Percentiles rank a stretch among this genome's conserved stretches.
phyloP scores from a whole-genome alignment of 2,797 vertebrate species.

The Erethizon dorsatum region DNA sequence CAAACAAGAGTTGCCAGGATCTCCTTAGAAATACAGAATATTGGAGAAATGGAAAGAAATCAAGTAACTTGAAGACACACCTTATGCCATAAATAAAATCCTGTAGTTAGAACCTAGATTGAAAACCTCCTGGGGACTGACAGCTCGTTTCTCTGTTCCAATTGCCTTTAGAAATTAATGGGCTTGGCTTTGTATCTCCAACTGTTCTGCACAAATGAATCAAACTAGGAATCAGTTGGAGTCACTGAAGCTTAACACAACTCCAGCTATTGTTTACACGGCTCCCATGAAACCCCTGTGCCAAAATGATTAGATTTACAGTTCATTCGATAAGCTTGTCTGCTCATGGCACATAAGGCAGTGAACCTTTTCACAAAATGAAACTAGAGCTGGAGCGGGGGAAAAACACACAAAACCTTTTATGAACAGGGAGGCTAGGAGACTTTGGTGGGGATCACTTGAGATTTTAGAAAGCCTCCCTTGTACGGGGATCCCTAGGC shows the following conservation, averaged over 20 bases:
- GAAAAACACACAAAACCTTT: conserved; percentile 34
- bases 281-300: conserved; percentile 84
- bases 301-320: conserved; percentile 90
- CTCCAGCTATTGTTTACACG: conserved; percentile 85
- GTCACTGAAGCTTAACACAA: conserved; percentile 84
- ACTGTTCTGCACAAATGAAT: conserved; percentile 85
- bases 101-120: conserved; percentile 65
- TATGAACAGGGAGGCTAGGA: conserved; percentile 47
- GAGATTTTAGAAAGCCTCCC: conserved; percentile 12
- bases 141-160: conserved; percentile 70
- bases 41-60: conserved; percentile 72
- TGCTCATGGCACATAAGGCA: conserved; percentile 83
- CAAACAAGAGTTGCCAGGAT: conserved; percentile 54
- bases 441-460: not conserved
- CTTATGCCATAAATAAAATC: conserved; percentile 72
- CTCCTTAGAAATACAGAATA: conserved; percentile 75
- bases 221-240: conserved; percentile 85
- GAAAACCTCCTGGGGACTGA: conserved; percentile 71
- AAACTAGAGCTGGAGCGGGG: conserved; percentile 75
- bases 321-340: conserved; percentile 87
- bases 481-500: not conserved
- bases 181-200: conserved; percentile 76
- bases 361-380: conserved; percentile 84
- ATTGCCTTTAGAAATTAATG: conserved; percentile 80
- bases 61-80: conserved; percentile 63